Conservation (phyloP, 2,797 vertebrate genomes). For the Orientallactaga sibirica region DNA sequence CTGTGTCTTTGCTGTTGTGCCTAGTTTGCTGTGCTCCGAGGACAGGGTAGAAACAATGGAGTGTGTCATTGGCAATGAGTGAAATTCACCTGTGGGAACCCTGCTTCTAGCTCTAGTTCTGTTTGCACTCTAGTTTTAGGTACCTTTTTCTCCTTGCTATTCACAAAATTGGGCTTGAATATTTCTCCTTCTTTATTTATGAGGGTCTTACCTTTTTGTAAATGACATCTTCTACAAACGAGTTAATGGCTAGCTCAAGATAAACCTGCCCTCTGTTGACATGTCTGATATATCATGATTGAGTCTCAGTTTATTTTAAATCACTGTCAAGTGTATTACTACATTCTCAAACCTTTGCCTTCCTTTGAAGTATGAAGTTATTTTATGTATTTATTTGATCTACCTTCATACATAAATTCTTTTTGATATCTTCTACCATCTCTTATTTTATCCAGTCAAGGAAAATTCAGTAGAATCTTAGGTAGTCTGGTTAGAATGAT, state of each 20-base stretch:
- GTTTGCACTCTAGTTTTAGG: background rate
- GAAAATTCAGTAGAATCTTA: slow-evolving; percentile 8
- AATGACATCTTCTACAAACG: slow-evolving; percentile 38
- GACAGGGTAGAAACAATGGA: background rate
- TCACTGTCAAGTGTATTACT: background rate
- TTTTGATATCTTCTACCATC: slow-evolving; percentile 47
- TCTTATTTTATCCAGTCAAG: background rate
- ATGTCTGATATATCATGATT: slow-evolving; percentile 36
- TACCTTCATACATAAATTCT: slow-evolving; percentile 59
- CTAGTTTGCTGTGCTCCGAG: background rate
- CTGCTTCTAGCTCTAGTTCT: background rate
- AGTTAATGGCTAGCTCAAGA: slow-evolving; percentile 51
- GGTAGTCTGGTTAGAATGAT: background rate
- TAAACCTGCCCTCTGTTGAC: slow-evolving; percentile 13
- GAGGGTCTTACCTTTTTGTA: background rate
- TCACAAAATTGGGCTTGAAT: background rate
- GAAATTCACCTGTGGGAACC: background rate
- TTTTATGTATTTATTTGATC: slow-evolving; percentile 54
- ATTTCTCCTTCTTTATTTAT: slow-evolving; percentile 45
- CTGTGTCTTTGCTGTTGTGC: background rate
- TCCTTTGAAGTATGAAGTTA: slow-evolving; percentile 51
- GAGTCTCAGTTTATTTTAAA: slow-evolving; percentile 12
- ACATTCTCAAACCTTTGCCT: slow-evolving; percentile 34
- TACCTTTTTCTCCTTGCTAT: background rate
- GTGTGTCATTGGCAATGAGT: background rate